Conservation (phyloP, 2,113 vertebrate species). For the Pelecanoides urinatrix region DNA sequence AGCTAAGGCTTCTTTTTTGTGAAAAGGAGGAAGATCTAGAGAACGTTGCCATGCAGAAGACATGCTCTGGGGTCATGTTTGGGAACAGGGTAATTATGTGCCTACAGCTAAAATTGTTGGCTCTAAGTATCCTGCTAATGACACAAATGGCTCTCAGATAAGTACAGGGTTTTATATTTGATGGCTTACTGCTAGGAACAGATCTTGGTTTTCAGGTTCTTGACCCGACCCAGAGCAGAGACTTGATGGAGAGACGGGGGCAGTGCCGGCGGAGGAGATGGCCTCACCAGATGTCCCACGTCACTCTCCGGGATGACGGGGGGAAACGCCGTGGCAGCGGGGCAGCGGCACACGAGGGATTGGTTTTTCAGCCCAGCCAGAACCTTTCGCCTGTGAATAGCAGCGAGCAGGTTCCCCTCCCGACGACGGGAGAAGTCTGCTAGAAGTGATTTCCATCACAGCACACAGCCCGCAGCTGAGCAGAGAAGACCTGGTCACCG, state of each 20-base stretch:
- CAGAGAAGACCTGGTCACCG: too few species aligned
- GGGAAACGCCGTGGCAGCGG: fast-evolving
- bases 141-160: neutral
- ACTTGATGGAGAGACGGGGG: too few species aligned
- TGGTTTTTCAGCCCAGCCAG: neutral
- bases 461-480: neutral
- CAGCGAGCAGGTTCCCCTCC: neutral
- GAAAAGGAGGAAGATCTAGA: neutral
- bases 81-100: neutral
- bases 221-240: neutral
- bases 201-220: neutral
- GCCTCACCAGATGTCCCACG: neutral
- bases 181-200: neutral
- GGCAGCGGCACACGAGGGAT: fast-evolving
- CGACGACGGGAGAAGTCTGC: fast-evolving
- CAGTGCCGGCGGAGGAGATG: neutral
- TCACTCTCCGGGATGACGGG: fast-evolving
- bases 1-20: neutral
- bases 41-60: neutral
- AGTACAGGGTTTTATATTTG: neutral
- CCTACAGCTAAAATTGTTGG: neutral
- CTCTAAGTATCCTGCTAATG: neutral
- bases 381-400: neutral
- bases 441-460: neutral
- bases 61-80: neutral